Conservation (phyloP, 2,797 vertebrate genomes). For the Lacerta viridis region DNA sequence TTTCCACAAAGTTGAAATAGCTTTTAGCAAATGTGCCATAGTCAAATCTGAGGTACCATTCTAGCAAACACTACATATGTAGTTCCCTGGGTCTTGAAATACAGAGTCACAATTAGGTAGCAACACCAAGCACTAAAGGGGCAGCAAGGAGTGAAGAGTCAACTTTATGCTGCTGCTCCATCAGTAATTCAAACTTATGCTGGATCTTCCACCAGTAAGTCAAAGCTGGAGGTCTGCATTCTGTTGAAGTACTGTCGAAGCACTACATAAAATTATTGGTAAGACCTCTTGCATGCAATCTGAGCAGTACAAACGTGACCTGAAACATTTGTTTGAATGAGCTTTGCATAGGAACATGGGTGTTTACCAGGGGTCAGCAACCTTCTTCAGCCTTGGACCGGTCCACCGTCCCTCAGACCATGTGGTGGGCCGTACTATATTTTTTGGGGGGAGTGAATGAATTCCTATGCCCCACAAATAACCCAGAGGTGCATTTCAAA, state of each 20-base stretch:
- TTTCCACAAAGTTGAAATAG: background rate
- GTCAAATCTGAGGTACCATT: background rate
- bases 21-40: background rate
- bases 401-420: too few species aligned
- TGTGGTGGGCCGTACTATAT: too few species aligned
- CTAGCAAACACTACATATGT: background rate
- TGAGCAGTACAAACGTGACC: background rate
- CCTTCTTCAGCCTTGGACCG: too few species aligned
- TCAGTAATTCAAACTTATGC: background rate
- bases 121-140: background rate
- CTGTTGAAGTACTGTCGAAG: background rate
- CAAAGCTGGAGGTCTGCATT: background rate
- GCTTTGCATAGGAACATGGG: background rate
- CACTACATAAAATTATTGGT: background rate
- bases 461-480: too few species aligned
- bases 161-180: background rate
- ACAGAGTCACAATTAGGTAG: background rate
- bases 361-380: too few species aligned
- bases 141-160: background rate
- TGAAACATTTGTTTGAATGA: background rate
- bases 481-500: too few species aligned
- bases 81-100: too few species aligned
- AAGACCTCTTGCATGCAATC: background rate
- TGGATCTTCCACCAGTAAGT: too few species aligned
- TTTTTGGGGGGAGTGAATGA: too few species aligned